These are phyloP conservation scores for Aphodius sticticus DNA, from an alignment of 2,888 invertebrate genomes.

Conservation along the genomic window DNA sequence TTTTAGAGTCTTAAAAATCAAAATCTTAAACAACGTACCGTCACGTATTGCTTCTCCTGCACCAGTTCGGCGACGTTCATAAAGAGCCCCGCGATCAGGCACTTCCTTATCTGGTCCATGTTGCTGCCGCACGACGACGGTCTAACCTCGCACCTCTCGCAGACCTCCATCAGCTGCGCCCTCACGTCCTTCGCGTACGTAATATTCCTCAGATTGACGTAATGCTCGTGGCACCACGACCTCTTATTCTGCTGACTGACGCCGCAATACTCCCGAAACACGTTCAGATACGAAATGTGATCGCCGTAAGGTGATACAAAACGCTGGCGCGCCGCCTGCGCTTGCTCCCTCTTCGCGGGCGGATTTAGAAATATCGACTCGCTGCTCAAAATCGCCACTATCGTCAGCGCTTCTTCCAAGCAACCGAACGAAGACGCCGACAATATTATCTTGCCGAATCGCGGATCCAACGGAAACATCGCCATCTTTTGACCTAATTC, in stretches of 20 bases:
- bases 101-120: slow-evolving; percentile 75
- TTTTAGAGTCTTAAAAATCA: no score
- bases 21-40: no score
- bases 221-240: slow-evolving; percentile 92
- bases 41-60: slow-evolving; percentile 74
- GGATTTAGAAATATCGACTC: slow-evolving; percentile 85
- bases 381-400: slow-evolving; percentile 87
- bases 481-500: slow-evolving; percentile 85
- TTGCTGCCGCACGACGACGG: slow-evolving; percentile 71
- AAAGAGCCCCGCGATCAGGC: slow-evolving; percentile 82
- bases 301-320: slow-evolving; percentile 90
- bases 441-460: slow-evolving; percentile 82
- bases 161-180: slow-evolving; percentile 78
- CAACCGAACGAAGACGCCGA: slow-evolving; percentile 79
- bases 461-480: slow-evolving; percentile 91
- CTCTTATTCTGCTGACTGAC: slow-evolving; percentile 72
- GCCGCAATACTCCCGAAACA: slow-evolving; percentile 81
- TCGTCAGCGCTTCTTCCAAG: slow-evolving; percentile 81
- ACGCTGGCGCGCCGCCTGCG: slow-evolving; percentile 75
- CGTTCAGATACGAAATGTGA: slow-evolving; percentile 89
- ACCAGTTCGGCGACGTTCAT: slow-evolving; percentile 86
- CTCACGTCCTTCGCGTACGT: slow-evolving; percentile 82
- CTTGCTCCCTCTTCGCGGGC: slow-evolving; percentile 78
- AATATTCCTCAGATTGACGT: slow-evolving; percentile 83
- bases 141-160: slow-evolving; percentile 68